Conservation (phyloP, 2,888 invertebrate species). For the Listrodromus nycthemerus region DNA sequence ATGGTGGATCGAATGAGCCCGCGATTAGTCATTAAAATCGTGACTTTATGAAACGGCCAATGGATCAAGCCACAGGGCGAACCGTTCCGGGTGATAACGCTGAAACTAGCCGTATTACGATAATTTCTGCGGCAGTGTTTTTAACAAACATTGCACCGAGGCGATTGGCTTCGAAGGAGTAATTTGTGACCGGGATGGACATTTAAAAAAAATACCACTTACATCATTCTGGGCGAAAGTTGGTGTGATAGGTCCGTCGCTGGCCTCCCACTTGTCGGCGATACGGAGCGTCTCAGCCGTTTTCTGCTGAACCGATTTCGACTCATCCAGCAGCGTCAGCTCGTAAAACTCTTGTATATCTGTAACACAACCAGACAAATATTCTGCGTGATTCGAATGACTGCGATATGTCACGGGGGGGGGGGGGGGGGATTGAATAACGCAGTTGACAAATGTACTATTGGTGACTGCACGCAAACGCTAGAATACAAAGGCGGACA, state of each 20-base stretch:
- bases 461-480: not conserved
- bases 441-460: constrained; percentile 23
- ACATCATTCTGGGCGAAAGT: constrained; percentile 87
- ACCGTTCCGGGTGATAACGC: not conserved
- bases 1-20: constrained; percentile 36
- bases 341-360: constrained; percentile 99
- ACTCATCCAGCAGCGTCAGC: constrained; percentile 97
- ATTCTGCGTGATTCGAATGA: constrained; percentile 42
- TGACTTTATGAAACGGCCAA: constrained; percentile 47
- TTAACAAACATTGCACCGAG: not conserved
- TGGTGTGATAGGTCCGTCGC: constrained; percentile 88
- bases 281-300: constrained; percentile 97
- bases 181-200: not conserved
- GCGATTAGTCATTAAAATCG: constrained; percentile 70
- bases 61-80: constrained; percentile 1
- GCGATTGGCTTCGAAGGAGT: too few relatives aligned
- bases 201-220: constrained; percentile 79
- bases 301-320: constrained; percentile 97
- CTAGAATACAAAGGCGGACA: constrained; percentile 10
- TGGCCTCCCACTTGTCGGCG: constrained; percentile 96
- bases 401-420: constrained; percentile 59
- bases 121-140: not conserved
- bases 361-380: constrained; percentile 84
- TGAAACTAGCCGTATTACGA: not conserved
- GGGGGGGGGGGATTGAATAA: not conserved